Evolutionary conservation across 2,888 invertebrate species (phyloP).

Genomic region (Piscicola geometra): DNA sequence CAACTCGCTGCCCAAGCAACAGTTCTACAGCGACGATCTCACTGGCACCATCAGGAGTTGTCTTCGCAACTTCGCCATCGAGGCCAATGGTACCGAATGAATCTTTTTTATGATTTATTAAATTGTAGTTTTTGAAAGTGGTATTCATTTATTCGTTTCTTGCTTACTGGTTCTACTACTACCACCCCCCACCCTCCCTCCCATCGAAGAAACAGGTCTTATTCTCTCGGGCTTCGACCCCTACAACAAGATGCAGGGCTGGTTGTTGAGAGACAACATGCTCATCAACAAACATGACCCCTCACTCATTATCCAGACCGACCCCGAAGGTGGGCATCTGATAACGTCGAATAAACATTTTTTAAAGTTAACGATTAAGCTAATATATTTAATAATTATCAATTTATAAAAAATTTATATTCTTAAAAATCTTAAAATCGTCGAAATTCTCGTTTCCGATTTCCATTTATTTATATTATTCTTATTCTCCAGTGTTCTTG

Average conservation of each 20-base stretch:
- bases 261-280: constrained; percentile 30
- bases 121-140: no score
- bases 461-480: no score
- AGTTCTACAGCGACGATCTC: constrained; percentile 33
- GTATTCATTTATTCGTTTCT: background rate
- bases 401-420: no score
- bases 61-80: constrained; percentile 32
- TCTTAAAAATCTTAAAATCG: no score
- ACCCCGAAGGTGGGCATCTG: background rate
- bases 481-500: no score
- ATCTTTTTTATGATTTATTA: no score
- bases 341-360: no score
- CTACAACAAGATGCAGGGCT: constrained; percentile 38
- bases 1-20: constrained; percentile 12
- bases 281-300: constrained; percentile 34
- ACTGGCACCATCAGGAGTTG: constrained; percentile 36
- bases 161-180: background rate
- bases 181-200: background rate
- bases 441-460: no score
- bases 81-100: constrained; percentile 32
- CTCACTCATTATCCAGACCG: constrained; percentile 27
- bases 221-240: constrained; percentile 38
- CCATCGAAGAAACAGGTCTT: constrained; percentile 23
- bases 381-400: no score
- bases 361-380: no score